Base-by-base conservation (phyloP, 2,888 invertebrate genomes). In the Hartigia nigra region DNA sequence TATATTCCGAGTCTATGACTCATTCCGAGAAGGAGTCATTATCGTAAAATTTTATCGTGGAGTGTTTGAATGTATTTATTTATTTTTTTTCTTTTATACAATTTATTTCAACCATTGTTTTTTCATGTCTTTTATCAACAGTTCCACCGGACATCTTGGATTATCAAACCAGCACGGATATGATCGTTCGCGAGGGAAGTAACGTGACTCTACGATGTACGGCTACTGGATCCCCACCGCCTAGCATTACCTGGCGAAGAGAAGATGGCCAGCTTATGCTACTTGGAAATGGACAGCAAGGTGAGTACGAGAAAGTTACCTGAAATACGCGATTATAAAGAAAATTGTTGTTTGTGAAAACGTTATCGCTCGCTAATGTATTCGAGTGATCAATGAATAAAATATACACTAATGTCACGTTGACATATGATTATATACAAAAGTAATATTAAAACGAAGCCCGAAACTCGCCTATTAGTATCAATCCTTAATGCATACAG, bases 141-240 rank as follows among this genome's bases (percentile, higher is more conserved):
- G 97, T 97, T 80, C 96, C 97, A 76, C 97, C 97, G 74, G 96
- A 97, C 91, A 97, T 97, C 88, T 92, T 97, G 88, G 97, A 97
- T 92, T 95, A 96, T 85, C 95, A 96, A 77, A 96, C 97, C 70
- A 96, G 96, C 89, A 94, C 96, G 4, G 97, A 97, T 91, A 96
- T 97, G 95, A 96, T 96, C 55, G 96, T 96, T 75, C 93, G 96
- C 70, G 98, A 98, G 92, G 97, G 97, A 31, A 95, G 95, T 77
- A 96, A 97, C 84, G 96, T 97, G 81, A 96, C 96, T 87, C 93
- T 98, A 79, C 94, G 95, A 82, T 98, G 98, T 90, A 96, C 97
- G 55, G 98, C 97, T 32, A 96, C 95, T 31, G 97, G 98, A 77
- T 96, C 96, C n/a, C 98, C 98, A 3, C 76, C 81, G 70, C 90